Evolutionary conservation across 2,888 invertebrate genomes (phyloP).

Genomic region (Ferrisia virgata): DNA sequence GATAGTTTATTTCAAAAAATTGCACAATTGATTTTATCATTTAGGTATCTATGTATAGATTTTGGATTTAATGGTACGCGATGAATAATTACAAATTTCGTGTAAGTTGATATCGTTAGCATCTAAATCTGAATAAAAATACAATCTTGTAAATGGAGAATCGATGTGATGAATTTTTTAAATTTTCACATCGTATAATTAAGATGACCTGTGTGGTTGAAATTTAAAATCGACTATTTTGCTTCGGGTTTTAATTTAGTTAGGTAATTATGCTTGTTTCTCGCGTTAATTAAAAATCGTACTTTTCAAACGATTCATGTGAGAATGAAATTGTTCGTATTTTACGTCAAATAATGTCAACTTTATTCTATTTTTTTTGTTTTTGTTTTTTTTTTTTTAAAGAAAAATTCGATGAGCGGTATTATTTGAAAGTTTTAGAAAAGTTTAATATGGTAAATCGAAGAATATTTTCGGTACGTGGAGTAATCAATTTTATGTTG

Average conservation of each 20-base stretch:
- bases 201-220: neutral
- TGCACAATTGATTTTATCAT: neutral
- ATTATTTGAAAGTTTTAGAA: neutral
- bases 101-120: neutral
- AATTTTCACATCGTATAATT: neutral
- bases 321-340: neutral
- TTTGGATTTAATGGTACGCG: neutral
- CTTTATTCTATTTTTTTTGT: neutral
- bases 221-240: neutral
- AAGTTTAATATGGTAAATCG: neutral
- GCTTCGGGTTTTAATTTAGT: neutral
- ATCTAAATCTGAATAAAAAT: neutral
- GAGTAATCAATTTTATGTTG: conserved; percentile 48
- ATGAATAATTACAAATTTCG: neutral
- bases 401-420: neutral
- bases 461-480: neutral
- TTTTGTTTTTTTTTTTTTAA: neutral
- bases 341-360: neutral
- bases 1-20: too few relatives aligned
- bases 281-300: neutral
- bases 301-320: neutral
- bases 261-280: neutral
- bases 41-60: neutral
- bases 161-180: neutral
- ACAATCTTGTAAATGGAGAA: neutral